These are phyloP conservation scores for Leptinotarsa texana DNA, from an alignment of 1,140 invertebrate genomes.

Conservation along the genomic window DNA sequence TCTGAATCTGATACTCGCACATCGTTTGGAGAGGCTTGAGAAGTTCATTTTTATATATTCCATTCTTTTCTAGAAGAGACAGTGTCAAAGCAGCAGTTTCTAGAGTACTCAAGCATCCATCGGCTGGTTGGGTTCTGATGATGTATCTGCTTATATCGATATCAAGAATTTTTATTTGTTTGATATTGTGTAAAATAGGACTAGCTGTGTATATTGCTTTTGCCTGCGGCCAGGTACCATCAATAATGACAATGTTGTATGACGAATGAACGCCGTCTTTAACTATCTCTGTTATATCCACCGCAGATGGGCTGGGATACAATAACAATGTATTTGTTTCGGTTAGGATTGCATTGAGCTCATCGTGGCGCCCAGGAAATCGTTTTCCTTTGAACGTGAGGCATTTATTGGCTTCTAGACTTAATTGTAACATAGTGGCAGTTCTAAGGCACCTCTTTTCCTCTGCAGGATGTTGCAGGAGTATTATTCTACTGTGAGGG, in stretches of 20 bases:
- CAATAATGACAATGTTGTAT: conserved; percentile 85
- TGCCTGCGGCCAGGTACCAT: conserved; percentile 94
- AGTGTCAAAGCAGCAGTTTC: conserved; percentile 87
- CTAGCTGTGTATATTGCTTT: conserved; percentile 81
- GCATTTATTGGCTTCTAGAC: conserved; percentile 74
- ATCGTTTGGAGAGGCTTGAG: conserved; percentile 79
- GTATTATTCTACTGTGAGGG: conserved; percentile 72
- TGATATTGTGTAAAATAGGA: conserved; percentile 66
- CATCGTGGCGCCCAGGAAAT: conserved; percentile 75
- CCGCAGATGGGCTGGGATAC: conserved; percentile 78
- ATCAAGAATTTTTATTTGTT: conserved; percentile 76
- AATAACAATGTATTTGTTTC: conserved; percentile 76
- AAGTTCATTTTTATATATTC: conserved; percentile 68
- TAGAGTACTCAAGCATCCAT: conserved; percentile 87
- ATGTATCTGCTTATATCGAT: conserved; percentile 81
- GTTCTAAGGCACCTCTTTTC: conserved; percentile 86
- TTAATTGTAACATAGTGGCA: conserved; percentile 82
- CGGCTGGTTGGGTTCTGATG: conserved; percentile 90
- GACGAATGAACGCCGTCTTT: conserved; percentile 39
- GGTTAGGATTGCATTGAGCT: conserved; percentile 68
- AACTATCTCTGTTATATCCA: conserved; percentile 61
- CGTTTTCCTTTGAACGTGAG: conserved; percentile 80
- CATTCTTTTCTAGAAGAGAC: conserved; percentile 73
- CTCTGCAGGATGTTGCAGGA: conserved; percentile 92
- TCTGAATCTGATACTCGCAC: conserved; percentile 83